Evolutionary conservation across 2,113 vertebrate species (phyloP).

Genomic region (Megaceryle torquata): DNA sequence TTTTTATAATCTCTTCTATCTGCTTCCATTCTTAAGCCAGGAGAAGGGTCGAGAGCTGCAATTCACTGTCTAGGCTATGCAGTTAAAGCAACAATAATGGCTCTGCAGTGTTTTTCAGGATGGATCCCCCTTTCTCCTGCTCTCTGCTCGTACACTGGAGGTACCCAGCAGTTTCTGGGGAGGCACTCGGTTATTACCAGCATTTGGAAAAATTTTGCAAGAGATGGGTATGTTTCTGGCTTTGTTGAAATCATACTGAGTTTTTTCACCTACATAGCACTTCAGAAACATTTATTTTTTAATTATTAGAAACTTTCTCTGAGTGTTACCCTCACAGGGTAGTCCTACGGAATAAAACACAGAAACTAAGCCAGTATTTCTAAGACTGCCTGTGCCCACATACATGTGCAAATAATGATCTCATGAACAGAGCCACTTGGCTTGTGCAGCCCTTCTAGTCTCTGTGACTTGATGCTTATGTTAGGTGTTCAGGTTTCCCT

Average conservation of each 20-base stretch:
- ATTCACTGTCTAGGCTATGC: not conserved
- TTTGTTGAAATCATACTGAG: not conserved
- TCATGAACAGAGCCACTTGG: rapidly evolving
- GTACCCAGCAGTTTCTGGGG: not conserved
- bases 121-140: rapidly evolving
- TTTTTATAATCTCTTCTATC: not conserved
- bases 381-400: not conserved
- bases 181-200: rapidly evolving
- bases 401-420: not conserved
- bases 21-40: not conserved
- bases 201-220: not conserved
- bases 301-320: not conserved
- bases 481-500: rapidly evolving
- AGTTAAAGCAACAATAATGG: not conserved
- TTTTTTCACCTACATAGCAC: not conserved
- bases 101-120: not conserved
- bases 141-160: rapidly evolving
- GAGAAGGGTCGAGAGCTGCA: not conserved
- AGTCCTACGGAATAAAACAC: not conserved
- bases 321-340: not conserved
- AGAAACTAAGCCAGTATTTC: not conserved
- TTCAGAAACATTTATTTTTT: not conserved
- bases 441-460: not conserved
- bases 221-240: not conserved
- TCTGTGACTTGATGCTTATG: not conserved